Evolutionary conservation across 2,113 vertebrate genomes (phyloP), one percentile per base, ranked within the genome.

Genomic region (Chionis minor): DNA sequence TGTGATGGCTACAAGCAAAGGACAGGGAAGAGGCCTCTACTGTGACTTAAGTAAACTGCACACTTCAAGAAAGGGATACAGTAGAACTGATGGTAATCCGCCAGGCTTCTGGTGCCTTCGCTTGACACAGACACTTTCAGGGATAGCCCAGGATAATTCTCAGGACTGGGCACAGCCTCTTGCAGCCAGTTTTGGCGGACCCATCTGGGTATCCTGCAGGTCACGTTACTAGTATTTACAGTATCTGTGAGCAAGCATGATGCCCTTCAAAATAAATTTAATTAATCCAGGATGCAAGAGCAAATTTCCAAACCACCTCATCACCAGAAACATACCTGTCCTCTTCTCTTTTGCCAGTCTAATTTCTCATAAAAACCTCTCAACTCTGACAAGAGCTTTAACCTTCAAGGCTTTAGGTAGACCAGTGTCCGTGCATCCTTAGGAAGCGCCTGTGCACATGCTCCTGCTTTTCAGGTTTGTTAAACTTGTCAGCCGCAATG

Each of bases 271-370:
- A 84, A 74, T 11, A 91, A 70, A 47, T 45, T 11, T 47, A 80
- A 63, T 44, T 61, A 54, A 81, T 67, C 5, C 52, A 77, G 58
- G 85, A 66, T 16, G n/a, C 26, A 81, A 87, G 30, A 66, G 23
- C 32, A 88, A 86, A 16, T 28, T 86, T 69, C 7, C 1, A 23
- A 55, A 44, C 51, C 65, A 35, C 23, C 49, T 66, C 35, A 35
- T 32, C 44, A 23, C 10, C 38, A n/a, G 83, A 65, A 90, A 51
- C 3, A 0, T 15, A 40, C 52, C n/a, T 0, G 0, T 49, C 17
- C 51, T 27, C 33, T 18, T 72, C 67, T 51, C 40, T 77, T 88
- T 59, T 47, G 19, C 30, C 42, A 27, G n/a, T 33, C 33, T 54
- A 28, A 21, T 55, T 79, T 78, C 70, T 80, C 62, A 67, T 14